phyloP scores from a whole-genome alignment of 2,113 vertebrate genomes.

The Pedionomus torquatus region DNA sequence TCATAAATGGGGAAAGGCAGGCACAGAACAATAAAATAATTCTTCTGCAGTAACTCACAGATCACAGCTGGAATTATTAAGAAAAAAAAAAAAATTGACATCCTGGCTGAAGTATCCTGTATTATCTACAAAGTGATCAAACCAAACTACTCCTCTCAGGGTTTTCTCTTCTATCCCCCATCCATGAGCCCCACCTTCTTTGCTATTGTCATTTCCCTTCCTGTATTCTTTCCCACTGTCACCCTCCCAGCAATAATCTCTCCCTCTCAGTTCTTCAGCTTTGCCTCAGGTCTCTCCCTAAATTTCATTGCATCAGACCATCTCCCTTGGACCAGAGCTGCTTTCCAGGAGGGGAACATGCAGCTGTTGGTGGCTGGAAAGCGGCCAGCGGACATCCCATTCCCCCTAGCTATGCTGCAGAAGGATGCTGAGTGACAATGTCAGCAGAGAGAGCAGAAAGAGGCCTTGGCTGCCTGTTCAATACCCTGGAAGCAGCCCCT shows the following conservation, averaged over 20 bases:
- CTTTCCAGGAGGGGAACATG: background rate
- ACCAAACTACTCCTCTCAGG: background rate
- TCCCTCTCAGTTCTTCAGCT: background rate
- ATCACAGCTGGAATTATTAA: background rate
- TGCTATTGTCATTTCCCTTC: background rate
- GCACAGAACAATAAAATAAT: slow-evolving; percentile 22
- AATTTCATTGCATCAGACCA: background rate
- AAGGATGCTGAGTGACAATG: background rate
- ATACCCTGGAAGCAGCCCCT: background rate
- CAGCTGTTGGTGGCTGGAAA: background rate
- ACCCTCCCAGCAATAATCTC: background rate
- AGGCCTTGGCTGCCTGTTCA: background rate
- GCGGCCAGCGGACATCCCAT: background rate
- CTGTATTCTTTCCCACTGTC: background rate
- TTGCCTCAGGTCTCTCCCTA: background rate
- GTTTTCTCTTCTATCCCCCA: background rate
- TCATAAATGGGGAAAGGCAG: background rate
- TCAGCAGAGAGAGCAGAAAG: background rate
- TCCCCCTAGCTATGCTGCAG: background rate
- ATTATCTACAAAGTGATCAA: background rate
- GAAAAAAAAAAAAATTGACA: background rate
- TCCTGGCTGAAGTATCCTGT: background rate
- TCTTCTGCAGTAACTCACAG: background rate
- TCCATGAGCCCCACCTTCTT: background rate
- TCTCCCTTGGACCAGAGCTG: background rate